Conservation (phyloP, 2,888 invertebrate species). For the Latheticus oryzae region DNA sequence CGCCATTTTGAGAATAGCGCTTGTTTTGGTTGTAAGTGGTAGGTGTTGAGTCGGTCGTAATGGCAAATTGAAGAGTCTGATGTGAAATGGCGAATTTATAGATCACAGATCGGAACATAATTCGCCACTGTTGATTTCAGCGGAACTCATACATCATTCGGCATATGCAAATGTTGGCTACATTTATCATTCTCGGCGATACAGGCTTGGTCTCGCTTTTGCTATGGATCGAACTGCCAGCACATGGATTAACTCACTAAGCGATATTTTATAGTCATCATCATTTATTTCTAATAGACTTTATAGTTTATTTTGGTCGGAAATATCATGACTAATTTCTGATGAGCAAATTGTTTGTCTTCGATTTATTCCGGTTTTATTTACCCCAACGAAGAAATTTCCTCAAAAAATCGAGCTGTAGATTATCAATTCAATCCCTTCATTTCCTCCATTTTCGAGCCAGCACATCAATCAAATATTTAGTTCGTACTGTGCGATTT, state of each 20-base stretch:
- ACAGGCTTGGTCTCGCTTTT: conserved; percentile 48
- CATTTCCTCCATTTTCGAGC: conserved; percentile 11
- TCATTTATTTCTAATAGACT: conserved; percentile 59
- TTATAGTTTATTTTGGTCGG: conserved; percentile 48
- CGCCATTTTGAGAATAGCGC: too few relatives aligned
- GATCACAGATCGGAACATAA: conserved; percentile 63
- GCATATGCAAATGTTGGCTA: conserved; percentile 64
- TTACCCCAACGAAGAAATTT: conserved; percentile 3
- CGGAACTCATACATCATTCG: conserved; percentile 64
- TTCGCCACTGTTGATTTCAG: conserved; percentile 64
- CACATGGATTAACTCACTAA: conserved; percentile 52
- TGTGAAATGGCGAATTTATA: conserved; percentile 57
- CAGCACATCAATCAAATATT: conserved; percentile 36
- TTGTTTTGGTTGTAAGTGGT: conserved; percentile 14
- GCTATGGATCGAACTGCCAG: conserved; percentile 43
- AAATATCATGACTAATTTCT: conserved; percentile 44
- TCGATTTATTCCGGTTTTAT: conserved; percentile 2
- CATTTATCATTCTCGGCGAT: conserved; percentile 61
- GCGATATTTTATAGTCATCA: conserved; percentile 61
- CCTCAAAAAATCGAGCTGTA: conserved; percentile 10
- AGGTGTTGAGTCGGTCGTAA: conserved; percentile 47
- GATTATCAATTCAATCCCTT: conserved; percentile 7
- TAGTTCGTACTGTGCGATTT: conserved; percentile 32
- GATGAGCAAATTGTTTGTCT: conserved; percentile 43
- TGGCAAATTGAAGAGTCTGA: conserved; percentile 61